phyloP scores from a whole-genome alignment of 2,888 invertebrate species.

The Girardia tigrina region DNA sequence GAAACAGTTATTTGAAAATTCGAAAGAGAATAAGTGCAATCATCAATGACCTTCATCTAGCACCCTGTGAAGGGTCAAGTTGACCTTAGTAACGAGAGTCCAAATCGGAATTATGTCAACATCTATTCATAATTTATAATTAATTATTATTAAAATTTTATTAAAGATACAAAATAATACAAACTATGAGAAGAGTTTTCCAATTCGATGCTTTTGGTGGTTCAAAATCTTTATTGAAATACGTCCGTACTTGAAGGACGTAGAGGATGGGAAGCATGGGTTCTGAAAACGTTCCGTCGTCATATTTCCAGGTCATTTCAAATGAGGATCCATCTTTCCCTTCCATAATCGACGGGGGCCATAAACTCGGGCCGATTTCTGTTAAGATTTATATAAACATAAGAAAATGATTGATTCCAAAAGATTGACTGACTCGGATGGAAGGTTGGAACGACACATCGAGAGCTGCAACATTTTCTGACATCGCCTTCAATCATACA shows the following conservation, averaged over 20 bases:
- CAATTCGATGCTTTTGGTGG: not conserved
- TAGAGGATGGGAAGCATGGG: not conserved
- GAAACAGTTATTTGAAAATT: too few species aligned
- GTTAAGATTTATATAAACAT: too few species aligned
- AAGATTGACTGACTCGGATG: too few species aligned
- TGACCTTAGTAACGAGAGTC: too few species aligned
- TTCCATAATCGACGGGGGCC: conserved; percentile 24
- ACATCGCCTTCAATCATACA: conserved; percentile 4
- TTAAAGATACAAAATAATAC: too few species aligned
- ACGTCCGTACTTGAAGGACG: conserved; percentile 24
- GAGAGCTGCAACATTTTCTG: not conserved
- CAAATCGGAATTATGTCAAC: too few species aligned
- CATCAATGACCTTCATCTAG: too few species aligned
- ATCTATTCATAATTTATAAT: too few species aligned
- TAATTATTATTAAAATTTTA: too few species aligned
- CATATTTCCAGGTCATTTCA: conserved; percentile 29
- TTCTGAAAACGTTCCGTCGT: not conserved
- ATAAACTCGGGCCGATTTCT: not conserved
- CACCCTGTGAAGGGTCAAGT: too few species aligned
- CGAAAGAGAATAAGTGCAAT: too few species aligned
- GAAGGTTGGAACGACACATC: not conserved
- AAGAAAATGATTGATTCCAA: too few species aligned
- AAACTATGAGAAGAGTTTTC: conserved; percentile 16
- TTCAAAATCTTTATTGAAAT: conserved; percentile 17
- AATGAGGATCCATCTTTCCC: not conserved